Evolutionary conservation across 1,140 invertebrate species (phyloP), one percentile per base, ranked within the genome.

Genomic region (Venustaconcha ellipsiformis): DNA sequence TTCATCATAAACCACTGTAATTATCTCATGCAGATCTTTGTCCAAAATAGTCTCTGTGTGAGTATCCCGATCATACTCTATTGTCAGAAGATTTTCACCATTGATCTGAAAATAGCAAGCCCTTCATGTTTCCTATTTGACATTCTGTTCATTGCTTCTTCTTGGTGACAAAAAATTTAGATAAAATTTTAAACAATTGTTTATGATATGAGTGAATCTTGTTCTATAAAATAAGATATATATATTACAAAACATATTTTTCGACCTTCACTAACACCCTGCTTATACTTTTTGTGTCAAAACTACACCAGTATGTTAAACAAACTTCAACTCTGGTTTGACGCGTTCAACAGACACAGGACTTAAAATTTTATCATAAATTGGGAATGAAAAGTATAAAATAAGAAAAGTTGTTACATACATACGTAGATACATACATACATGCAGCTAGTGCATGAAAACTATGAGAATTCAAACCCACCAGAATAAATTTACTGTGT

Each of bases 11-110:
- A 94, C 93, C 12, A 97, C 94, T 1, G 94, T 95, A 37, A 99
- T 90, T 11, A 99, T 91, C 6, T 96, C 94, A 63, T 93, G 93
- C 71, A 94, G 93, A 56, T 95, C 93, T 82, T 94, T 93, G 87
- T 97, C 96, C 80, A 95, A 96, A 83, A 98, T 95, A 0, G 94
- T 96, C 89, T 98, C 96, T 57, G 94, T 93, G 68, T 95, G 95
- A 55, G 94, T 94, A 64, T 94, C 94, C 84, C 97, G 94, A 86
- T 98, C 95, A 86, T 96, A 97, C 88, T 98, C 95, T 58, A 98
- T 94, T 2, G 95, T 95, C 37, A 98, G 91, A 0, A 97, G 91
- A 87, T 97, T 96, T 86, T 97, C 96, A 0, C 97, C 96, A 78
- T 90, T 90, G 30, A 90, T 84, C 89, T 90, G 81, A 14, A 82